phyloP scores from a whole-genome alignment of 1,140 invertebrate genomes.

The Drosophila repletoides region DNA sequence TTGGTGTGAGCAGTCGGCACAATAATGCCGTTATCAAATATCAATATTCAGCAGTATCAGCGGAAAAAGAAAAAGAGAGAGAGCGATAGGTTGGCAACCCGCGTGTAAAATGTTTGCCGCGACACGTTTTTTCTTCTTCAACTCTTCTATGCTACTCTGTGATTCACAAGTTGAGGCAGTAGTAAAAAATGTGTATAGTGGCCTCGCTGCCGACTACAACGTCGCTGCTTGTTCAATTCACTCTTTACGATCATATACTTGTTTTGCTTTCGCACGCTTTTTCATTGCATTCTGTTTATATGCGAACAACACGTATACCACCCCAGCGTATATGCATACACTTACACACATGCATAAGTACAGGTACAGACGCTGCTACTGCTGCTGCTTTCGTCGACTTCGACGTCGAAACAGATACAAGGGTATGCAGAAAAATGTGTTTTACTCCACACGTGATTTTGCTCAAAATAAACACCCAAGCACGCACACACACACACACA shows the following conservation, averaged over 20 bases:
- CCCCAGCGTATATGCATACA: slow-evolving; percentile 43
- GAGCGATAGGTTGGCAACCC: slow-evolving; percentile 8
- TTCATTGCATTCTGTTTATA: slow-evolving; percentile 66
- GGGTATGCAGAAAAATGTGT: slow-evolving; percentile 32
- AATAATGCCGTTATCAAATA: slow-evolving; percentile 36
- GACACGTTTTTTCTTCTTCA: slow-evolving; percentile 60
- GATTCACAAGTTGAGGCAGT: slow-evolving; percentile 55
- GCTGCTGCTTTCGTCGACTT: slow-evolving; percentile 16
- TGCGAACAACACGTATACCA: slow-evolving; percentile 55
- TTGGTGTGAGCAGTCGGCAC: slow-evolving; percentile 18
- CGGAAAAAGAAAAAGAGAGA: slow-evolving; percentile 12
- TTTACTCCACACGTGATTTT: slow-evolving; percentile 54
- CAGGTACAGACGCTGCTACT: slow-evolving; percentile 32
- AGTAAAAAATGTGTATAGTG: slow-evolving; percentile 36
- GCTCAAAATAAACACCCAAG: slow-evolving; percentile 11
- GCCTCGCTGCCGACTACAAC: slow-evolving; percentile 8
- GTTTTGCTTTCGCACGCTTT: slow-evolving; percentile 61
- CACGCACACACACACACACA: background rate
- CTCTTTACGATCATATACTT: slow-evolving; percentile 68
- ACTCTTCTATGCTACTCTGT: slow-evolving; percentile 40
- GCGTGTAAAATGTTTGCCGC: slow-evolving; percentile 59
- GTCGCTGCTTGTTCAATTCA: slow-evolving; percentile 47
- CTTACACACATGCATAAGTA: slow-evolving; percentile 8
- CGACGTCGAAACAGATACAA: slow-evolving; percentile 17
- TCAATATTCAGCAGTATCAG: slow-evolving; percentile 18